Percentiles rank a stretch among this genome's conserved stretches.
Conservation (phyloP, 2,888 invertebrate genomes). For the Catocala sponsa region DNA sequence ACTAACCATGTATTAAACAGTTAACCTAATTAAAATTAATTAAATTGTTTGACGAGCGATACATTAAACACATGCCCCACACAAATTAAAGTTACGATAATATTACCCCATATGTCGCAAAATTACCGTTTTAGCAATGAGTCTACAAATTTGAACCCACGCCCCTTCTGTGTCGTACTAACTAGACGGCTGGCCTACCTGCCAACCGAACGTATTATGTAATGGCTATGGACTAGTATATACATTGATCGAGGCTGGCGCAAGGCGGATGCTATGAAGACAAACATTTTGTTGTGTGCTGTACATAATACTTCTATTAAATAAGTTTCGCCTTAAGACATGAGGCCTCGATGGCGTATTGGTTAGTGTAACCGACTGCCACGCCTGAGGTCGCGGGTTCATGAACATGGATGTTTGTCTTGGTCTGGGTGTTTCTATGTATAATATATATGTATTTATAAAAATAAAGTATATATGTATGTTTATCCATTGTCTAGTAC, state of each 20-base stretch:
- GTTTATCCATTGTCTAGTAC: too few species aligned
- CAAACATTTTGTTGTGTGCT: neutral
- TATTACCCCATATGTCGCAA: conserved; percentile 10
- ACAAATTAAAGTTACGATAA: conserved; percentile 35
- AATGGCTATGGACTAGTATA: neutral
- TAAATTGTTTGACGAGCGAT: conserved; percentile 33
- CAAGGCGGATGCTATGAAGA: neutral
- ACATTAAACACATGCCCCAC: conserved; percentile 28
- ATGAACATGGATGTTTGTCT: too few species aligned
- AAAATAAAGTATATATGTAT: too few species aligned
- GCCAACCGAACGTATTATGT: conserved; percentile 8
- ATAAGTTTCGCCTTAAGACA: too few species aligned
- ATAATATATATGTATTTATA: too few species aligned
- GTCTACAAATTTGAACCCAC: conserved; percentile 20
- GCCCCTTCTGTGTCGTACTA: conserved; percentile 43
- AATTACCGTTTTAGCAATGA: conserved; percentile 20
- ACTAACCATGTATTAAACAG: neutral
- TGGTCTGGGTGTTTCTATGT: too few species aligned
- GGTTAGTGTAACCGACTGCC: too few species aligned
- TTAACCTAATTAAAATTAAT: conserved; percentile 32
- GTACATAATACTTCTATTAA: too few species aligned
- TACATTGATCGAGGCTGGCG: neutral
- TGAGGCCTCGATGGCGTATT: too few species aligned
- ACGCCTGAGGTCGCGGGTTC: too few species aligned
- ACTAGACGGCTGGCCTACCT: conserved; percentile 16